These are phyloP conservation scores for Sternarchorhynchus goeldii DNA, from an alignment of 2,797 vertebrate genomes.

Conservation along the genomic window DNA sequence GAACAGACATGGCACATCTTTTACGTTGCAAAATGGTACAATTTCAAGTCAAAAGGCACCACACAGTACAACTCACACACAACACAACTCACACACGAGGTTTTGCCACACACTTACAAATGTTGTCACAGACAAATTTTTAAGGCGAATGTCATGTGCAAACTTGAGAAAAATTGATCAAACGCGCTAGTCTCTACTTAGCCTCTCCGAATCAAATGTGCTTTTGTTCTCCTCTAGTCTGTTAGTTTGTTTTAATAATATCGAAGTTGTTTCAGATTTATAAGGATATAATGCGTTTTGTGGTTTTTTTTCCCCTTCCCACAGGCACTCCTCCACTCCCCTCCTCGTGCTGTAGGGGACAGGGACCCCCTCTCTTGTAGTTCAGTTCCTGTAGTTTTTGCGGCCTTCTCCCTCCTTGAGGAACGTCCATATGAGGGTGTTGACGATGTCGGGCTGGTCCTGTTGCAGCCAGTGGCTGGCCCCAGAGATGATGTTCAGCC, in stretches of 20 bases:
- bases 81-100: constrained; percentile 59
- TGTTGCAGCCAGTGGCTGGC: constrained; percentile 98
- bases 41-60: constrained; percentile 88
- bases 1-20: constrained; percentile 61
- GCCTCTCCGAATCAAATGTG: constrained; percentile 67
- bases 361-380: constrained; percentile 43
- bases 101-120: constrained; percentile 80
- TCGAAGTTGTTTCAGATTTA: constrained; percentile 64
- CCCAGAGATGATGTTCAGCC: constrained; percentile 91
- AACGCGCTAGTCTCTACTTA: constrained; percentile 58
- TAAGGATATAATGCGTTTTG: constrained; percentile 63
- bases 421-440: constrained; percentile 98
- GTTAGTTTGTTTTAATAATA: constrained; percentile 60
- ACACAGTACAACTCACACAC: constrained; percentile 83
- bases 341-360: constrained; percentile 47
- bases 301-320: constrained; percentile 49
- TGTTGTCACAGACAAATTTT: constrained; percentile 80
- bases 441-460: constrained; percentile 96
- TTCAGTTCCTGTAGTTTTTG: constrained; percentile 81
- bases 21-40: constrained; percentile 68
- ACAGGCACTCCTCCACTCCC: constrained; percentile 72
- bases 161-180: constrained; percentile 66
- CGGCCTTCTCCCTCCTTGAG: constrained; percentile 90
- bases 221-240: constrained; percentile 67
- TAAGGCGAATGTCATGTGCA: constrained; percentile 93